These are phyloP conservation scores for Mormyrus proboscirostris DNA, from an alignment of 2,797 vertebrate species.

Conservation along the genomic window DNA sequence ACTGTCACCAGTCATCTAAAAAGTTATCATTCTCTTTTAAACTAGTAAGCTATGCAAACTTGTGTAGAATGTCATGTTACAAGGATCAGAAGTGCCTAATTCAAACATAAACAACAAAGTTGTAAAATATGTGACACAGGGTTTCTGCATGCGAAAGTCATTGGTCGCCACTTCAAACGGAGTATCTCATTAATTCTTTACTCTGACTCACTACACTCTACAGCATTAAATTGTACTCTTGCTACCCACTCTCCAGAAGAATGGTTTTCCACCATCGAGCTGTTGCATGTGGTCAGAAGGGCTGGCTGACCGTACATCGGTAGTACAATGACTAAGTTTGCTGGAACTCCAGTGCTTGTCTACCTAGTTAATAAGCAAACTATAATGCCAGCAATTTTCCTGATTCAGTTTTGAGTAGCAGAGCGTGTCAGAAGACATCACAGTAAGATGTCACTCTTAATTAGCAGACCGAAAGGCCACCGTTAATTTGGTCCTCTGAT, in stretches of 20 bases:
- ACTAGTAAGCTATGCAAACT: background rate
- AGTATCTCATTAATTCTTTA: background rate
- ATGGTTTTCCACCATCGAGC: background rate
- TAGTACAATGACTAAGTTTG: conserved; percentile 8
- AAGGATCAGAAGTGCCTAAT: conserved; percentile 24
- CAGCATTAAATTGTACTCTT: background rate
- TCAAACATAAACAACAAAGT: conserved; percentile 6
- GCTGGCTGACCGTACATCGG: conserved; percentile 4
- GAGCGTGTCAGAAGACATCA: conserved; percentile 45
- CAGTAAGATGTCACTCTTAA: conserved; percentile 40
- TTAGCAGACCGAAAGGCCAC: conserved; percentile 47
- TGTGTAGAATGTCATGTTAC: background rate
- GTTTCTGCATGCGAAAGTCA: background rate
- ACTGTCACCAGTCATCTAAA: background rate
- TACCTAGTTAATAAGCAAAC: conserved; percentile 36
- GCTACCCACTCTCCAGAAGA: conserved; percentile 10
- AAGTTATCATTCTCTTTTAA: conserved; percentile 9
- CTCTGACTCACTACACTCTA: background rate
- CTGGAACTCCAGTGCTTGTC: background rate
- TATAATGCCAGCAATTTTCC: conserved; percentile 54
- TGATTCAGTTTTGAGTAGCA: conserved; percentile 55
- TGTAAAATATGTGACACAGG: conserved; percentile 17
- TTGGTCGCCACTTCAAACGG: background rate
- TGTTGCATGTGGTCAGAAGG: background rate
- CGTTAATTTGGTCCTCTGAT: conserved; percentile 51